Base-by-base conservation (phyloP, 92 coral and sea anemone genomes). In the Parazoanthus swiftii region DNA sequence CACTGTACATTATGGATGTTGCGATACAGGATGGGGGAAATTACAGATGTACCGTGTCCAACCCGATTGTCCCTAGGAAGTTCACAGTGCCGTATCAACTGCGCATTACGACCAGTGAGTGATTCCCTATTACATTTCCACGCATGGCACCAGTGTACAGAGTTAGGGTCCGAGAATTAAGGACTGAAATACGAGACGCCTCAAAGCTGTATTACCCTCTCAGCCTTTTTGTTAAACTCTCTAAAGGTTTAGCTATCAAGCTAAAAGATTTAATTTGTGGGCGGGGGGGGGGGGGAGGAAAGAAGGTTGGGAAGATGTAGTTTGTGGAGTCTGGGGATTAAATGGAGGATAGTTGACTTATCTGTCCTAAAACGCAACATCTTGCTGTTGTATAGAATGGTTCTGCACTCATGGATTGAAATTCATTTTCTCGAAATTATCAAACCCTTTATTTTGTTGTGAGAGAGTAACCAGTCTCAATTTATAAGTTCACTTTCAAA, bases 31-130 rank as follows among this genome's bases (percentile, higher is more conserved):
- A 83, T 8, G 77, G 42, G 21, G 87, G 87, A 2, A 29, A 29
- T 51, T 83, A 83, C 56, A 11, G 36, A 48, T 83, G 87, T n/a
- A 73, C 58, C 0, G 87, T 83, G 37, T 83, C 87, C 16, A 83
- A 83, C 66, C 78, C 78, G 38, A 3, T 70, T 46, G 44, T 83
- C 13, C 20, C 10, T 18, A 44, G 87, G 78, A 71, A 21, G 46
- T 68, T 83, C 56, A 16, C 77, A 14, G n/a, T 15, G 42, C 11
- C 9, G 6, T 83, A 83, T 35, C 23, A 25, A 8, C 29, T 83
- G n/a, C 25, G 63, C 11, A 16, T 83, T 9, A 46, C 66, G 63
- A 50, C 77, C 43, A 29, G 87, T 83, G 78, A 83, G 87, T 83
- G 42, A 4, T 20, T 3, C 70, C 25, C 70, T 18, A 63, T 63